Evolutionary conservation across 2,113 vertebrate genomes (phyloP), one percentile per base, ranked within the genome.

Genomic region (Ammodytes marinus): DNA sequence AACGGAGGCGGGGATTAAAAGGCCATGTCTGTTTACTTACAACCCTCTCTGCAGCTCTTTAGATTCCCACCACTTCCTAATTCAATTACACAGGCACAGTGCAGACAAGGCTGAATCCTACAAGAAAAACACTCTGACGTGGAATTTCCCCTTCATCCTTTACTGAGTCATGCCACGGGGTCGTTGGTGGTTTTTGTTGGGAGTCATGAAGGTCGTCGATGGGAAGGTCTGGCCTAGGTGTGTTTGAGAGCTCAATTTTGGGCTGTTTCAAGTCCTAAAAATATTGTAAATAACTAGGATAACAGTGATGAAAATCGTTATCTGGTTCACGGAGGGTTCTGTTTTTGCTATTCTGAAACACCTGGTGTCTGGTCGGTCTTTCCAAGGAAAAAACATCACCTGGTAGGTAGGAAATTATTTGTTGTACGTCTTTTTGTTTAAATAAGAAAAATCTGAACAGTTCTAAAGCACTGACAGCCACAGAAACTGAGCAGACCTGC

Each of bases 1-100:
- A 93, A 93, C 83, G 72, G 77, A 71, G 79, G 55, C 68, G 5
- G 61, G 79, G 86, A 92, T 92, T 91, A 92, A 90, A 91, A 89
- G 91, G 82, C 88, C 88, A 87, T 70, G 89, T 91, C 85, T 93
- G 92, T 94, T 93, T 93, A 94, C 89, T 87, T 89, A 88, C 80
- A 88, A 86, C 72, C 86, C 92, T 91, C 85, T 93, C 89, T 92
- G 86, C 86, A 75, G 91, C 90, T 92, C 86, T 91, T 91, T 88
- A 90, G 82, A 87, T 88, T 88, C 88, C 86, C 83, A 83, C 90
- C 87, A 91, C 90, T 92, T 94, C 92, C 91, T 93, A 91, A 93
- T 93, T 93, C 84, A 93, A 94, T 93, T 93, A 93, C 52, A 59
- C 71, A 80, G 85, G 77, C 63, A 77, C 87, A 83, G 77, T 82